Evolutionary conservation across 2,113 vertebrate genomes (phyloP).

Genomic region (Nibea albiflora): DNA sequence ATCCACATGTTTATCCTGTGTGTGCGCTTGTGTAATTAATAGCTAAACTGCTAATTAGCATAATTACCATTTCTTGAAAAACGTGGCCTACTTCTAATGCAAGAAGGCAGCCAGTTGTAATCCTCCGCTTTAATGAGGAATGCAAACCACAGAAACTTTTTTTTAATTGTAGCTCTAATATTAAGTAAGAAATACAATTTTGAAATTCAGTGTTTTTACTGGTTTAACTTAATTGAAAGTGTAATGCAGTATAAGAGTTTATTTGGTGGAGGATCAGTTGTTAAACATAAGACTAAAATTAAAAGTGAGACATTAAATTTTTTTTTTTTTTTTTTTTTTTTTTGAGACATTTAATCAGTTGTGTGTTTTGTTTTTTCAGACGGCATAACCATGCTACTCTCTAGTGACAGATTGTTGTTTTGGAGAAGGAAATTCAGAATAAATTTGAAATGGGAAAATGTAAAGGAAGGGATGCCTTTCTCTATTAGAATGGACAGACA

Average conservation of each 20-base stretch:
- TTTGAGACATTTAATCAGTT: too few relatives aligned
- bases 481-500: too few relatives aligned
- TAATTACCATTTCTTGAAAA: constrained; percentile 47
- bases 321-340: background rate
- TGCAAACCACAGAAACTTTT: constrained; percentile 4
- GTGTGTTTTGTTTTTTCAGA: too few relatives aligned
- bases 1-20: background rate
- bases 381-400: too few relatives aligned
- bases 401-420: too few relatives aligned
- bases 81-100: constrained; percentile 31
- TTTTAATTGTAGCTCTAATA: background rate
- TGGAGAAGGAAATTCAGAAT: too few relatives aligned
- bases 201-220: background rate
- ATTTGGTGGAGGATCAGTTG: background rate
- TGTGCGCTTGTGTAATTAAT: constrained; percentile 33
- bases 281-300: background rate
- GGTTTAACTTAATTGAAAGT: background rate
- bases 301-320: background rate
- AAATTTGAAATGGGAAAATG: too few relatives aligned
- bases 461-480: too few relatives aligned
- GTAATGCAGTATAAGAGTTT: background rate
- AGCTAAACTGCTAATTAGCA: constrained; percentile 53
- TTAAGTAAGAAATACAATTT: background rate
- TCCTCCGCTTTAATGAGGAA: constrained; percentile 36
- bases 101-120: constrained; percentile 19